These are phyloP conservation scores for Polietes domitor DNA, from an alignment of 2,888 invertebrate genomes.

Conservation along the genomic window DNA sequence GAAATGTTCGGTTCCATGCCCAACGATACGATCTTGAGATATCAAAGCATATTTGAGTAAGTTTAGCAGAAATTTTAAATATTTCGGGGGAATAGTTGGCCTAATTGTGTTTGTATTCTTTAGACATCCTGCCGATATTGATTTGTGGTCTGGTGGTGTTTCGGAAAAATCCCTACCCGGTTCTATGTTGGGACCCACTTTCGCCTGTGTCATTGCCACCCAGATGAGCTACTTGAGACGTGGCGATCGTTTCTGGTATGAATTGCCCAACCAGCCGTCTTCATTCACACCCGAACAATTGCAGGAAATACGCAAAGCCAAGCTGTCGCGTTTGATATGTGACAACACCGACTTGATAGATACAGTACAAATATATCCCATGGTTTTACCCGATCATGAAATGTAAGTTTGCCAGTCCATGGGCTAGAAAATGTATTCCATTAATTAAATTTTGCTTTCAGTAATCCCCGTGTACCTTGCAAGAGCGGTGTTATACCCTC, in stretches of 20 bases:
- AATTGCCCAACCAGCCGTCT: constrained; percentile 94
- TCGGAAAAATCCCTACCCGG: constrained; percentile 94
- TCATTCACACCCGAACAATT: constrained; percentile 94
- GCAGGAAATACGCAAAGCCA: constrained; percentile 89
- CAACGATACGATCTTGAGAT: constrained; percentile 91
- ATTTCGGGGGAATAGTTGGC: no score
- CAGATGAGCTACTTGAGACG: constrained; percentile 94
- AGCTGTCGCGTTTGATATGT: constrained; percentile 91
- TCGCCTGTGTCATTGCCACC: constrained; percentile 95
- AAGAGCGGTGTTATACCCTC: constrained; percentile 92
- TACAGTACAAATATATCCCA: constrained; percentile 94
- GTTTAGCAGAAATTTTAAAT: constrained; percentile 71
- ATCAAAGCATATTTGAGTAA: constrained; percentile 91
- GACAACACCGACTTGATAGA: constrained; percentile 96
- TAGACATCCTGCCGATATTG: constrained; percentile 94
- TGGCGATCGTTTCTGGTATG: constrained; percentile 97
- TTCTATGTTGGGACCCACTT: constrained; percentile 96
- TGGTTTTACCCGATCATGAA: constrained; percentile 96
- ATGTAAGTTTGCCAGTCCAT: constrained; percentile 87
- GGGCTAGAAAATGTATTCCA: background rate
- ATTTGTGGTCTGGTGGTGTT: constrained; percentile 97
- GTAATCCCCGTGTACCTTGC: constrained; percentile 96
- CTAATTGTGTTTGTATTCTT: background rate
- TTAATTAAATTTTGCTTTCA: constrained; percentile 79
- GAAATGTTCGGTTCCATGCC: constrained; percentile 93